Conservation (phyloP, 2,797 vertebrate genomes). For the Margarornis squamiger region DNA sequence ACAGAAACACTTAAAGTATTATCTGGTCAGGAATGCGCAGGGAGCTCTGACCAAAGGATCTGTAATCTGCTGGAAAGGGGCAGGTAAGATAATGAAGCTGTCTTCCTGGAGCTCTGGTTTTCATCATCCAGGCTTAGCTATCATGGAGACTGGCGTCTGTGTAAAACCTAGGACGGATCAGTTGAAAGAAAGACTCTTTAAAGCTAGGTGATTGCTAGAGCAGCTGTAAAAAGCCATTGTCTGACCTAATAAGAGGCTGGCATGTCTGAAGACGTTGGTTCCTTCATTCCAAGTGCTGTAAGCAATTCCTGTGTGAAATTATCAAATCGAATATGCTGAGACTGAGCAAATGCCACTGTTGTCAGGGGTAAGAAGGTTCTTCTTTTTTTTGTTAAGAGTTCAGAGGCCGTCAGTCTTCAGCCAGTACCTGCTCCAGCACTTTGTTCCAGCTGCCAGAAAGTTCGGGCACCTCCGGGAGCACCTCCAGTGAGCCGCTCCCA, state of each 20-base stretch:
- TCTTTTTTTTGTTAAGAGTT: slow-evolving; percentile 74
- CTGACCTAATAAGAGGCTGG: not conserved
- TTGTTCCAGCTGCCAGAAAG: slow-evolving; percentile 75
- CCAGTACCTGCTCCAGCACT: slow-evolving; percentile 72
- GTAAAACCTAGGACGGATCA: not conserved
- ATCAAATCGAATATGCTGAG: not conserved
- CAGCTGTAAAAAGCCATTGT: slow-evolving; percentile 35
- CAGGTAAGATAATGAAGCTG: slow-evolving; percentile 80
- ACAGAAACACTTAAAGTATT: slow-evolving; percentile 97
- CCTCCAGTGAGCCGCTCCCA: slow-evolving; percentile 15
- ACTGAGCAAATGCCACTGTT: not conserved
- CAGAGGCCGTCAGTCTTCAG: slow-evolving; percentile 76
- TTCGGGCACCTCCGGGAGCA: slow-evolving; percentile 44
- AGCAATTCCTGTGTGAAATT: not conserved
- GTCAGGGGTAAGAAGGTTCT: not conserved
- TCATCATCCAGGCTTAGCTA: slow-evolving; percentile 27
- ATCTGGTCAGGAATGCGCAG: slow-evolving; percentile 88
- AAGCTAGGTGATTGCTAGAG: slow-evolving; percentile 10
- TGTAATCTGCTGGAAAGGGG: slow-evolving; percentile 91
- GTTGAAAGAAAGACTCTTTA: slow-evolving; percentile 25
- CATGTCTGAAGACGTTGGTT: not conserved
- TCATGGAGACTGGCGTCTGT: not conserved
- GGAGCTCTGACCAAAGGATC: slow-evolving; percentile 89
- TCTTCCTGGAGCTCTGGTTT: slow-evolving; percentile 37
- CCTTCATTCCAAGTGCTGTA: not conserved